Base-by-base conservation (phyloP, 1,140 invertebrate genomes). In the Megalonaias nervosa region DNA sequence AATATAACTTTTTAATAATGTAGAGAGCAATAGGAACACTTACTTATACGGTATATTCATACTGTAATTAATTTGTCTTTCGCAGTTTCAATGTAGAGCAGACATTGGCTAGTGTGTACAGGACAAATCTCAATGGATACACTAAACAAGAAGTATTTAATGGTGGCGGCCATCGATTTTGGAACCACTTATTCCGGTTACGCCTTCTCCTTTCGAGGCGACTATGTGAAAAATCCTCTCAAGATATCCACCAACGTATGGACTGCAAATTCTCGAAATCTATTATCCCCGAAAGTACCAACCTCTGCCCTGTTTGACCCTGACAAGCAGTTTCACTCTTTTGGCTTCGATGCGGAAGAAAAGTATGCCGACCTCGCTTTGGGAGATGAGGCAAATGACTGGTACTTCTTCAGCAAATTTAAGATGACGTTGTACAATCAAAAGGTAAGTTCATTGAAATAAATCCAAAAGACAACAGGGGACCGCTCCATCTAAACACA, bases 271-370 rank as follows among this genome's bases (percentile, higher is more conserved):
- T 62, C 70, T 13, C 31, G 17, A 3, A 62, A 65, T 56, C 38
- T 66, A 15, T 17, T 31, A 14, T 74, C 71, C 9, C 31, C 16
- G 11, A 74, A 74, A 66, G 26, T 31, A 1, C 55, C 71, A 21
- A 74, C 71, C 9, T 23, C n/a, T 17, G 69, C 31, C n/a, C n/a
- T 74, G 21, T 21, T 74, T n/a, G 58, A 74, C 19, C 61, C 61
- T 19, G 16, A 17, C 15, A 21, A 64, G n/a, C 13, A 74, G 1
- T 66, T 74, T n/a, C 71, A 66, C 48, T 55, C 61, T 13, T 74
- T 74, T 58, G 71, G 71, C 14, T 66, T 57, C 26, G 64, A 74
- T 17, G 71, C 71, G 17, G 71, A 74, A 23, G 71, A 65, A 31
- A 62, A 65, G 13, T 74, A 74, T 57, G 21, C 31, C 12, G 71